Conservation (phyloP, 2,113 vertebrate species). For the Cryptomyrus ogoouensis region DNA sequence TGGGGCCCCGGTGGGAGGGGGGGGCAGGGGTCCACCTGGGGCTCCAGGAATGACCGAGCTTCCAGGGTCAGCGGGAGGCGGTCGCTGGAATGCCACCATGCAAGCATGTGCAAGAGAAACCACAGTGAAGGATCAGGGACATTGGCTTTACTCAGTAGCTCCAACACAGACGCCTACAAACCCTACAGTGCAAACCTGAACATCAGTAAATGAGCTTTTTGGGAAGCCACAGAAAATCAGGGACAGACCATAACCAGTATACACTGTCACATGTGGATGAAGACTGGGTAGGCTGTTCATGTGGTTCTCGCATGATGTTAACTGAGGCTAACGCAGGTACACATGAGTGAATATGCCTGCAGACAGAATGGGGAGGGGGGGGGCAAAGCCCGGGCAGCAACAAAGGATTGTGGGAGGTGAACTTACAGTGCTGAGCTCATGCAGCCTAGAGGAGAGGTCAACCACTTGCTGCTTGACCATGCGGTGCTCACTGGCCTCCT, state of each 20-base stretch:
- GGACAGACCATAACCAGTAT: too few species aligned
- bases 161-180: background rate
- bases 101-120: background rate
- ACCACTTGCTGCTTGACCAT: conserved; percentile 90
- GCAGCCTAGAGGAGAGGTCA: conserved; percentile 77
- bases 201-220: background rate
- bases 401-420: background rate
- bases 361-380: too few species aligned
- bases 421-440: conserved; percentile 83
- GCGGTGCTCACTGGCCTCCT: conserved; percentile 85
- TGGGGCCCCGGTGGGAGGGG: conserved; percentile 38
- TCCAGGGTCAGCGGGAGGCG: conserved; percentile 68
- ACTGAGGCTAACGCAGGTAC: too few species aligned
- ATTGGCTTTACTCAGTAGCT: background rate
- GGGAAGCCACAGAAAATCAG: background rate
- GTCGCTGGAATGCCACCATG: conserved; percentile 61
- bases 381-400: background rate
- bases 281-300: too few species aligned
- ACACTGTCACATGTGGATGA: too few species aligned
- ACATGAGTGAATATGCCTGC: too few species aligned
- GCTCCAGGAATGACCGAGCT: conserved; percentile 60
- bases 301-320: too few species aligned
- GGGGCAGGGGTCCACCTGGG: conserved; percentile 71
- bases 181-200: background rate
- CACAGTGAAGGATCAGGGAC: background rate